Evolutionary conservation across 2,113 vertebrate species (phyloP).

Genomic region (Nymphicus hollandicus): DNA sequence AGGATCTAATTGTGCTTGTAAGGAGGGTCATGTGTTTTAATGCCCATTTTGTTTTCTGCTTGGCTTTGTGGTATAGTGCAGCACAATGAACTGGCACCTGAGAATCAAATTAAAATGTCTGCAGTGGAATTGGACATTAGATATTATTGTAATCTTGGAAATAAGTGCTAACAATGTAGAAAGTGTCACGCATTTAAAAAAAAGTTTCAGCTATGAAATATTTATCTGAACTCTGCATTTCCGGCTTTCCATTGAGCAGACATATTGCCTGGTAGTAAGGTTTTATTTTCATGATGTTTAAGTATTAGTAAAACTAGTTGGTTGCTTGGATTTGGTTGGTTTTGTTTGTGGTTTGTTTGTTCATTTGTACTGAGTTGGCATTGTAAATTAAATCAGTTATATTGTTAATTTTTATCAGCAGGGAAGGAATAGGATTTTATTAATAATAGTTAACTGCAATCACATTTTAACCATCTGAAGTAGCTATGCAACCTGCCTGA

Average conservation of each 20-base stretch:
- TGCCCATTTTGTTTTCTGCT: not conserved
- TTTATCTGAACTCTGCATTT: not conserved
- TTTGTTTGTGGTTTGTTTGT: not conserved
- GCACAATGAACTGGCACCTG: not conserved
- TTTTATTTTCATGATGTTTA: not conserved
- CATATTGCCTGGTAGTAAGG: not conserved
- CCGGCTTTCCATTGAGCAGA: not conserved
- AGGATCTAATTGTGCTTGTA: not conserved
- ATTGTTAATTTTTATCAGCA: not conserved
- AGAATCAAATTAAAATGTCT: not conserved
- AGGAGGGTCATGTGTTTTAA: not conserved
- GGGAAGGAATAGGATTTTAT: not conserved
- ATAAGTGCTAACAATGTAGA: not conserved
- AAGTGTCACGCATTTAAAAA: not conserved
- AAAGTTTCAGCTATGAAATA: not conserved
- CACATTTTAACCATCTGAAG: not conserved
- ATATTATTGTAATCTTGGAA: not conserved
- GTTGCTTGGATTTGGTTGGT: not conserved
- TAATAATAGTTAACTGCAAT: not conserved
- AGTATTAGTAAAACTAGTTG: not conserved
- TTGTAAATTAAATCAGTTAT: not conserved
- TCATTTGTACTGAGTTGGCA: not conserved
- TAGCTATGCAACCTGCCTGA: not conserved
- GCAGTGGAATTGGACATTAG: not conserved
- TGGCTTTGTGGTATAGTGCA: not conserved